Conservation (phyloP, 2,797 vertebrate genomes). For the Eulemur coronatus region DNA sequence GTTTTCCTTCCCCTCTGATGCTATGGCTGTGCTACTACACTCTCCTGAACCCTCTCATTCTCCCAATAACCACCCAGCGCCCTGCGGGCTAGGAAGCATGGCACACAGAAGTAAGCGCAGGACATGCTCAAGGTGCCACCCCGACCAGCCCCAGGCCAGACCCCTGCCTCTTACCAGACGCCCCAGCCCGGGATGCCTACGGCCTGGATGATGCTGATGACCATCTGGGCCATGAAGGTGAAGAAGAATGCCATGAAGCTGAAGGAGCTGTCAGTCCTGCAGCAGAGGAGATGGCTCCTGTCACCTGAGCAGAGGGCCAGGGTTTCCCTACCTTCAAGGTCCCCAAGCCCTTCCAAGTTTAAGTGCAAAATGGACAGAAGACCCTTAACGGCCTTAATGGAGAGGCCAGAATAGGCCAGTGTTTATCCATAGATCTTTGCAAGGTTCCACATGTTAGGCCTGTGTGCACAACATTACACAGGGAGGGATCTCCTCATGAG, state of each 20-base stretch:
- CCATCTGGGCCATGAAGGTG: constrained; percentile 97
- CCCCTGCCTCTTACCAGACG: constrained; percentile 91
- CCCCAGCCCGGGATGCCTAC: constrained; percentile 99
- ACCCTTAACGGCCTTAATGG: neutral
- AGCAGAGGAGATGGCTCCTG: constrained; percentile 56
- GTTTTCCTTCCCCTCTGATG: neutral
- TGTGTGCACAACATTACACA: neutral
- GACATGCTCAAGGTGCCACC: neutral
- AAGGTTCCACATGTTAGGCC: neutral
- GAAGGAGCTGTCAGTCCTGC: constrained; percentile 98
- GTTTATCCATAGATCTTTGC: neutral
- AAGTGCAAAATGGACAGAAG: neutral
- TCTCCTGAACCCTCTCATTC: neutral
- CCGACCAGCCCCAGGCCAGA: neutral
- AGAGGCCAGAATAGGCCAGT: neutral
- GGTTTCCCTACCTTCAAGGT: neutral
- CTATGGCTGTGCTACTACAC: neutral
- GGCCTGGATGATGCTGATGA: constrained; percentile 96
- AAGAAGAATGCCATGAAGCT: constrained; percentile 99
- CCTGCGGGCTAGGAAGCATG: neutral
- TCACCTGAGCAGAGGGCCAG: neutral
- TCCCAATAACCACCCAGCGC: neutral
- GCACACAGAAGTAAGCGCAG: neutral
- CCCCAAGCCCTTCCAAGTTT: neutral
- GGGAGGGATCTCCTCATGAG: neutral